Percentiles rank a stretch among this genome's conserved stretches.
phyloP scores from a whole-genome alignment of 2,113 vertebrate genomes.

The Pelusios castaneus region DNA sequence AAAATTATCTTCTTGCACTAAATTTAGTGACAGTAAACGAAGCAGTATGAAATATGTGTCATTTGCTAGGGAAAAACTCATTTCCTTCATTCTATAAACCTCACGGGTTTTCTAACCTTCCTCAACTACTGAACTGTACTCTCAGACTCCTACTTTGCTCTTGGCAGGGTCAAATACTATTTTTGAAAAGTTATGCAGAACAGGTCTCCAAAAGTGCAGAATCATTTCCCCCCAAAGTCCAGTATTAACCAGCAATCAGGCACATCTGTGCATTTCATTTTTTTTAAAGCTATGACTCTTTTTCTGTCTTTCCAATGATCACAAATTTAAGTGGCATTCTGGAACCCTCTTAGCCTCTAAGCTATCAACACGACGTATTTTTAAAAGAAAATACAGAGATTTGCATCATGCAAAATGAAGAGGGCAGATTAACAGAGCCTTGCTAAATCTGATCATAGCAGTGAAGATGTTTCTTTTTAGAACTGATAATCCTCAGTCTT shows the following conservation, averaged over 20 bases:
- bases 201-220: not conserved
- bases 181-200: not conserved
- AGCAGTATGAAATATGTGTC: not conserved
- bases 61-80: constrained; percentile 17
- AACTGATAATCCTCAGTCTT: not conserved
- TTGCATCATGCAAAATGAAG: too few species aligned
- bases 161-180: not conserved
- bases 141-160: not conserved
- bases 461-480: not conserved
- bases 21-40: constrained; percentile 3
- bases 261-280: constrained; percentile 3
- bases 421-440: too few species aligned
- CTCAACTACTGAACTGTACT: not conserved
- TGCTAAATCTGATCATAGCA: too few species aligned
- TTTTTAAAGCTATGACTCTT: not conserved
- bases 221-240: not conserved
- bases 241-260: not conserved
- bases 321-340: not conserved
- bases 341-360: not conserved
- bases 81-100: not conserved
- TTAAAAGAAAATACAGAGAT: too few species aligned
- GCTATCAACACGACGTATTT: not conserved
- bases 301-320: not conserved
- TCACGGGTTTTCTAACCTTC: constrained; percentile 3
- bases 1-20: not conserved